A percentile compares a stretch with the other conserved stretches of the same genome.
Evolutionary conservation across 1,140 invertebrate genomes (phyloP).

Genomic region (Vanessa atalanta): DNA sequence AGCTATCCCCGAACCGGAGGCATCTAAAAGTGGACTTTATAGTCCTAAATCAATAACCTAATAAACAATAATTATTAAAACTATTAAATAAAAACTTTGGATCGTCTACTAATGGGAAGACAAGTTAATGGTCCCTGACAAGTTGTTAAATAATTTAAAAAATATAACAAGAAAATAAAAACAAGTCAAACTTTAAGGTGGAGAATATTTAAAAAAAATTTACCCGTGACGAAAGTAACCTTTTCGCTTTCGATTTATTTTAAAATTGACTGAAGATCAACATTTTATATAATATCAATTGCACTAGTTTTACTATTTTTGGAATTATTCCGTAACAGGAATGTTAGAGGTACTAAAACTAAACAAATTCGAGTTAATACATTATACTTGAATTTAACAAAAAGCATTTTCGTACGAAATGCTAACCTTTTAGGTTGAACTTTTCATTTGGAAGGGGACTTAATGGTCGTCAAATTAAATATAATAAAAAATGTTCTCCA

Average conservation of each 20-base stretch:
- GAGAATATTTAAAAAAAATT: conserved; percentile 32
- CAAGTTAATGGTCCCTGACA: conserved; percentile 63
- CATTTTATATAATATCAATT: conserved; percentile 70
- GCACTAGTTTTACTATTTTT: conserved; percentile 72
- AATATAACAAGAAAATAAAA: conserved; percentile 37
- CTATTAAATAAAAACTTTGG: conserved; percentile 72
- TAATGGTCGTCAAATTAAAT: conserved; percentile 27
- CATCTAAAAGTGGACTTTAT: conserved; percentile 32
- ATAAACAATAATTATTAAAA: conserved; percentile 58
- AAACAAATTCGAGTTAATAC: conserved; percentile 70
- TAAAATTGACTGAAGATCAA: conserved; percentile 39
- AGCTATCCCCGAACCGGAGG: conserved; percentile 16
- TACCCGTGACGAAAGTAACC: conserved; percentile 52
- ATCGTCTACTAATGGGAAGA: conserved; percentile 73
- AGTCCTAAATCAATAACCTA: conserved; percentile 55
- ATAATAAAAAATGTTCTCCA: conserved; percentile 32
- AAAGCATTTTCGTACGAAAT: conserved; percentile 1
- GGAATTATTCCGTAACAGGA: conserved; percentile 75
- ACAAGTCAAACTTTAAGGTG: conserved; percentile 25
- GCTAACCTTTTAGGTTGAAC: conserved; percentile 18
- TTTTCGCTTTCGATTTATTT: conserved; percentile 24
- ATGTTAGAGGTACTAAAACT: conserved; percentile 72
- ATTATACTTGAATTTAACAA: conserved; percentile 4
- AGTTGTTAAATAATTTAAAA: conserved; percentile 39
- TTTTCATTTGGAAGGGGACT: conserved; percentile 28